phyloP scores from a whole-genome alignment of 2,888 invertebrate genomes.

The Tipula unca region DNA sequence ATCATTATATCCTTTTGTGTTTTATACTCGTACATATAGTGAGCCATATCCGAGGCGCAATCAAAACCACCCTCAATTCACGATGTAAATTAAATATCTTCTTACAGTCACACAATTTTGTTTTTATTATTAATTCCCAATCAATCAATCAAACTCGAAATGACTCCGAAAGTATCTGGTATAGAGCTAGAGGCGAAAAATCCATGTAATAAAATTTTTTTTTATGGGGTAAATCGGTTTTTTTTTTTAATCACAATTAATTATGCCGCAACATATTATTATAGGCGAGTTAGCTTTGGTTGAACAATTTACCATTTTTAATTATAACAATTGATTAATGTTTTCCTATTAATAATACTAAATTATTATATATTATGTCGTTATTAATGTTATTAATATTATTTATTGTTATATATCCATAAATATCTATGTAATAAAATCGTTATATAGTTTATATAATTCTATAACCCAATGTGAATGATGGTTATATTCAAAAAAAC shows the following conservation, averaged over 20 bases:
- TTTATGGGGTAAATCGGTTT: background rate
- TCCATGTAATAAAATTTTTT: background rate
- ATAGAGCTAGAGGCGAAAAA: background rate
- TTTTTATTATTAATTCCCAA: too few relatives aligned
- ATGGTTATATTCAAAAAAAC: too few relatives aligned
- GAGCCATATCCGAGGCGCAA: too few relatives aligned
- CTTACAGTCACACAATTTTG: background rate
- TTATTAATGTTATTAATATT: background rate
- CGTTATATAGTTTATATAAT: background rate
- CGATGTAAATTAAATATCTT: background rate
- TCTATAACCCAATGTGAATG: too few relatives aligned
- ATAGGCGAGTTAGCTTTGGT: background rate
- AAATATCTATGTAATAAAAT: background rate
- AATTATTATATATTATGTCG: background rate
- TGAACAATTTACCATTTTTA: background rate
- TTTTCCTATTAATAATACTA: background rate
- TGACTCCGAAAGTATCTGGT: background rate
- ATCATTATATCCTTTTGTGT: too few relatives aligned
- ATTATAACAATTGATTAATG: background rate
- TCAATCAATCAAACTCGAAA: background rate
- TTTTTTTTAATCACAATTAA: background rate
- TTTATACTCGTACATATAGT: too few relatives aligned
- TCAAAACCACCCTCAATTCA: too few relatives aligned
- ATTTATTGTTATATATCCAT: background rate
- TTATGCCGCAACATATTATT: background rate